These are phyloP conservation scores for Colletes gigas DNA, from an alignment of 1,140 invertebrate genomes.

Conservation along the genomic window DNA sequence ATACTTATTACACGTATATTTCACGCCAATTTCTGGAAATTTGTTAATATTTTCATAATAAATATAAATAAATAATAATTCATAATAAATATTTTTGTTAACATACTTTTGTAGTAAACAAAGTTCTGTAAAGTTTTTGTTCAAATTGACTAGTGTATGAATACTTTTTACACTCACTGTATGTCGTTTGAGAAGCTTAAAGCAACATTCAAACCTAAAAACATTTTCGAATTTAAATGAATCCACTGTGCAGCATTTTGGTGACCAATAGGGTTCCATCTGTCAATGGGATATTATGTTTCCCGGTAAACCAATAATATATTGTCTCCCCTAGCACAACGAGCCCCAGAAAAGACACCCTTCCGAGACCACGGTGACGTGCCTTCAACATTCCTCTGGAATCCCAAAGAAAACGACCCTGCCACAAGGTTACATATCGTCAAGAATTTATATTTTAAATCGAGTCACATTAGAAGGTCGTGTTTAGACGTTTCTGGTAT, in stretches of 20 bases:
- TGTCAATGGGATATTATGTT: slow-evolving; percentile 52
- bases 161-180: too few species aligned
- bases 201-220: background rate
- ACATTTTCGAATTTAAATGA: slow-evolving; percentile 20
- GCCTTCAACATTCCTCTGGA: slow-evolving; percentile 40
- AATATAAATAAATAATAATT: too few species aligned
- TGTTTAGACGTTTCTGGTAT: slow-evolving; percentile 59
- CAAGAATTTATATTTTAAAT: slow-evolving; percentile 79
- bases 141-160: too few species aligned
- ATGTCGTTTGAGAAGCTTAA: background rate
- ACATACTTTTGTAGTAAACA: too few species aligned
- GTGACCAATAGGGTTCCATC: slow-evolving; percentile 42
- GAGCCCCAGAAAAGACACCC: slow-evolving; percentile 33
- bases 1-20: too few species aligned
- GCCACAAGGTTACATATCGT: slow-evolving; percentile 70
- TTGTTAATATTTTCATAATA: too few species aligned
- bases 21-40: too few species aligned
- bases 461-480: slow-evolving; percentile 72
- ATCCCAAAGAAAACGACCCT: slow-evolving; percentile 61
- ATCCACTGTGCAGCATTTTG: slow-evolving; percentile 4
- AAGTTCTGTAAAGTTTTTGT: too few species aligned
- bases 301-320: slow-evolving; percentile 51
- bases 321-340: slow-evolving; percentile 19
- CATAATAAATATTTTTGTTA: too few species aligned
- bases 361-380: background rate